phyloP scores from a whole-genome alignment of 2,888 invertebrate genomes.

The Oxytorus armatus region DNA sequence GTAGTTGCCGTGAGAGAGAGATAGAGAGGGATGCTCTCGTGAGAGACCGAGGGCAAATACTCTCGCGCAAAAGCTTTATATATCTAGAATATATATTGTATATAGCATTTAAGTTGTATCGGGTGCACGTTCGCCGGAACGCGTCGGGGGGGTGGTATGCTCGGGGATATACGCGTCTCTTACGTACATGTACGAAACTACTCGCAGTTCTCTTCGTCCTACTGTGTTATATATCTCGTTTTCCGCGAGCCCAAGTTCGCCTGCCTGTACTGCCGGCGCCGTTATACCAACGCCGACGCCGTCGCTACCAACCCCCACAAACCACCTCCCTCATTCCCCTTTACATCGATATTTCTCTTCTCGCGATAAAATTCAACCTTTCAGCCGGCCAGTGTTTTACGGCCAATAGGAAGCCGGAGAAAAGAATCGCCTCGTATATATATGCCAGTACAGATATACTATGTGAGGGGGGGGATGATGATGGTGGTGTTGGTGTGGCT shows the following conservation, averaged over 20 bases:
- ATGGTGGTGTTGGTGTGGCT: constrained; percentile 47
- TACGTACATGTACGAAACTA: constrained; percentile 52
- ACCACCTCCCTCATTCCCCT: constrained; percentile 71
- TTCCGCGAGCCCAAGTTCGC: constrained; percentile 54
- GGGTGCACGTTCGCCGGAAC: constrained; percentile 57
- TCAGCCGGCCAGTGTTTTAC: constrained; percentile 83
- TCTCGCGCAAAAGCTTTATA: constrained; percentile 58
- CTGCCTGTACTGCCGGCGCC: constrained; percentile 56
- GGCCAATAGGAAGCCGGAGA: constrained; percentile 82
- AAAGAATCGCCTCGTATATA: constrained; percentile 81
- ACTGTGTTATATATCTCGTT: constrained; percentile 53
- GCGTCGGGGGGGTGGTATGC: constrained; percentile 47
- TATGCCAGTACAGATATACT: constrained; percentile 44
- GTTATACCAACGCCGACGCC: constrained; percentile 63
- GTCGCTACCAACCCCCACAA: constrained; percentile 45
- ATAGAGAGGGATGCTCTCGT: constrained; percentile 13
- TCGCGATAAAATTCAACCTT: constrained; percentile 83
- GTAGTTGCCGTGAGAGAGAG: constrained; percentile 48
- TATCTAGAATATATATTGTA: constrained; percentile 26
- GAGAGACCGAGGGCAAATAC: constrained; percentile 48
- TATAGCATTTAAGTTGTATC: constrained; percentile 59
- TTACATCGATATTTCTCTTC: constrained; percentile 81
- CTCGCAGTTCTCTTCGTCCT: constrained; percentile 46
- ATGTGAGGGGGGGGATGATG: constrained; percentile 29
- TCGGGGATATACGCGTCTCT: constrained; percentile 22